Base-by-base conservation (phyloP, 2,888 invertebrate species). In the Blastobasis lacticolella region DNA sequence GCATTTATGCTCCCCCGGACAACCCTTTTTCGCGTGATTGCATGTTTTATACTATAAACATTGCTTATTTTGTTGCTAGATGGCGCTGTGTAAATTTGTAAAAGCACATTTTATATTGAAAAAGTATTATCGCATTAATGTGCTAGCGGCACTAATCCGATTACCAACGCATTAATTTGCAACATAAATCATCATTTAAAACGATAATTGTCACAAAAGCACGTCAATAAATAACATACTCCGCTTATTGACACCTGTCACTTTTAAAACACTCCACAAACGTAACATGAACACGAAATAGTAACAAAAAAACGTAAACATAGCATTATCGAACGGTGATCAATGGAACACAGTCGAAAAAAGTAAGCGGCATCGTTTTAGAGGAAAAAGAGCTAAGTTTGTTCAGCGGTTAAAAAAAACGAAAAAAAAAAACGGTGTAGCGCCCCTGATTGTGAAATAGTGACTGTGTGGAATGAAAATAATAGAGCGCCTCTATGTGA, bases 401-500 rank as follows among this genome's bases (percentile, higher is more conserved):
- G 23, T 23, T 46, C 38, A 40, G 42, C 45, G 50, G 46, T 45
- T 50, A 50, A 61, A 66, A 63, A 67, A 65, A 60, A 52, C 40
- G 47, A 56, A 69, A 75, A 75, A 74, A 65, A 61, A 52, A 47
- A 10, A 44, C 53, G 60, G 76, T 75, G 71, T 59, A 57, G 72
- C 75, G 72, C 78, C 78, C 76, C 80, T 82, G 81, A 54, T 53
- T 54, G 64, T 74, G 77, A 81, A 82, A 81, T 81, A 81, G 67
- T 62, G 58, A 63, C 55, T 61, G 63, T 59, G 64, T 58, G 66
- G 75, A 77, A 81, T 80, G 81, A 75, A 81, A 81, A 82, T 78
- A 78, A 71, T 73, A 66, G 67, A 71, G 64, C 57, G 64, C 57
- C 66, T 45, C 61, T 63, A 69, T 72, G 71, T 73, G 78, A 81